Base-by-base conservation (phyloP, 2,113 vertebrate species). In the Stegastes partitus region DNA sequence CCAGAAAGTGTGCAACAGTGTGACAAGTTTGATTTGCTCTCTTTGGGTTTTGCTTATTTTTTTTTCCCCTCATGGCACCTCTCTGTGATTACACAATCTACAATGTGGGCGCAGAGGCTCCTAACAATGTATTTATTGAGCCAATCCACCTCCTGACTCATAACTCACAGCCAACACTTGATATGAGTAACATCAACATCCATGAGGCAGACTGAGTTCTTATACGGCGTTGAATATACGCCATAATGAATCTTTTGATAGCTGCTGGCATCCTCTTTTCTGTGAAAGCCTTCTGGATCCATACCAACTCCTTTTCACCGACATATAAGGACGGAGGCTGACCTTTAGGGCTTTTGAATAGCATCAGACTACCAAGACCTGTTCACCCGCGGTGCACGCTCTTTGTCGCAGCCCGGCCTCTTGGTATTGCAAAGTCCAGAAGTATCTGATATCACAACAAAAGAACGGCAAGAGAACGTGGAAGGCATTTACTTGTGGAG, bases 301-400 rank as follows among this genome's bases (percentile, higher is more conserved):
- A 86, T 84, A 85, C 67, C 76, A 79, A 64, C 72, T 79, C 19
- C 74, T 55, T 88, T 87, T 70, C 66, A 84, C 50, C n/a, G 0
- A 74, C 2, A 39, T 65, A 70, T 71, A 64, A 86, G 74, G 49
- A 74, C 67, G 56, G 28, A 68, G 62, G 11, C 54, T 65, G 89
- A 87, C 89, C 89, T 91, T 91, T 84, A 76, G 74, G 70, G 54
- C 84, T 85, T 64, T 68, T 91, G 85, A 88, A 84, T 87, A 56
- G 80, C 39, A 1, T 15, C 45, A 59, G 12, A 68, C 74, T 63
- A 65, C 69, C 58, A 26, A 68, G 85, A 83, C 81, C 72, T 79
- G 77, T 86, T 88, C 80, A 90, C 85, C 88, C 34, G 62, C 37
- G 2, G 86, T 58, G 86, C 57, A 1, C n/a, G 68, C 68, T 81